Evolutionary conservation across 2,797 vertebrate species (phyloP), one percentile per base, ranked within the genome.

Genomic region (Falco biarmicus): DNA sequence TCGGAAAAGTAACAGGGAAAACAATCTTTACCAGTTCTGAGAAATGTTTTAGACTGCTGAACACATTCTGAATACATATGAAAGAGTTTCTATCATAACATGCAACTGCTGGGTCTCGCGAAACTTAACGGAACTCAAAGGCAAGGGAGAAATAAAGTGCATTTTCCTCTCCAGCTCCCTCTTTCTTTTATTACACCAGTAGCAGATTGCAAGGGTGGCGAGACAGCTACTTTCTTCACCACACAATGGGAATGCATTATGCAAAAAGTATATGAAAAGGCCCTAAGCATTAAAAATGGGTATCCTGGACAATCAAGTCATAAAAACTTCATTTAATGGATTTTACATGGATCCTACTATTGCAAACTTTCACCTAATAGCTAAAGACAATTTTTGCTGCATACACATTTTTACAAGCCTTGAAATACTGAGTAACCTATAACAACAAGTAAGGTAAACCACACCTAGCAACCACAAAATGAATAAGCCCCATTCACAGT

Each of bases 161-260:
- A 29, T 56, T 66, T 83, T 32, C 54, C 63, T 54, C 65, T 34
- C 13, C 10, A 37, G 54, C 43, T 77, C 41, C n/a, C 15, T 56
- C 20, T 14, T 17, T 61, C 45, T 43, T 24, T 50, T 45, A 5
- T 15, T 28, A 7, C 5, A 73, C 32, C n/a, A 43, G 34, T 3
- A 70, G 13, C 32, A 48, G 50, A 43, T 29, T 76, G 29, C 77
- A 60, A 3, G 0, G 1, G 32, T 3, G 9, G 41, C 4, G 11
- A 75, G 63, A 66, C 4, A 56, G 51, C 12, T 70, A 19, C 51
- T 65, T 45, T 2, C 50, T 32, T 15, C 59, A 74, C 4, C 75
- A 81, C 37, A 39, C 15, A 41, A 73, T 0, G 1, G 3, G 3
- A 84, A 51, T 0, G 1, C 8, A 18, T 31, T 34, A 22, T 3